These are phyloP conservation scores for Drosophila simulans DNA, from an alignment of 1,140 invertebrate species.

Conservation along the genomic window DNA sequence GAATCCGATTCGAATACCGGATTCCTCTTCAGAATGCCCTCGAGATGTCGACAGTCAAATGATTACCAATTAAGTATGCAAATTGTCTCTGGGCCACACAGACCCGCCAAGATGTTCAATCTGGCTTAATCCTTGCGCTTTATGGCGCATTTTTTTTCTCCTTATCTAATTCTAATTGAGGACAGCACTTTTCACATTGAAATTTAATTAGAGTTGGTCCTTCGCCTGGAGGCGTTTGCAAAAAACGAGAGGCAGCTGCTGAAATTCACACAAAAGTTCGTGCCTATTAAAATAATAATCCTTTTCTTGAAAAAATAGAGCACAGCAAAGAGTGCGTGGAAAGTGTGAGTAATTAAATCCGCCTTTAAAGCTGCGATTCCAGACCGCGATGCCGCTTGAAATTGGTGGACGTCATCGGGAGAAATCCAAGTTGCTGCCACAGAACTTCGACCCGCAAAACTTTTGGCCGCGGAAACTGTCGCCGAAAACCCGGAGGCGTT, in stretches of 20 bases:
- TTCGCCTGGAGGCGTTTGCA: slow-evolving; percentile 36
- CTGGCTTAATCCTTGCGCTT: slow-evolving; percentile 18
- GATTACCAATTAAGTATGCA: slow-evolving; percentile 64
- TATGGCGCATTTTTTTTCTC: slow-evolving; percentile 8
- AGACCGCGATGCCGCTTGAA: background rate
- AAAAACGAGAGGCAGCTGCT: slow-evolving; percentile 28
- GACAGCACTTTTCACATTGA: slow-evolving; percentile 58
- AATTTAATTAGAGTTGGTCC: slow-evolving; percentile 53
- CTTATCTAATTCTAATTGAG: slow-evolving; percentile 54
- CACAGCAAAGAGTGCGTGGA: background rate
- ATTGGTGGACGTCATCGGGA: slow-evolving; percentile 10
- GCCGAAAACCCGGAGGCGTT: slow-evolving; percentile 10
- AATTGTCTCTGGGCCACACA: slow-evolving; percentile 38
- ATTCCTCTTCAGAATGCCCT: slow-evolving; percentile 36
- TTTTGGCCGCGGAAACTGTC: slow-evolving; percentile 43
- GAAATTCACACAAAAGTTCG: slow-evolving; percentile 46
- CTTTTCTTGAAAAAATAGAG: slow-evolving; percentile 31
- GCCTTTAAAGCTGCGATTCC: slow-evolving; percentile 20
- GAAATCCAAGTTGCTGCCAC: slow-evolving; percentile 33
- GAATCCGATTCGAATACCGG: slow-evolving; percentile 21
- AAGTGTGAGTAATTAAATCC: slow-evolving; percentile 39
- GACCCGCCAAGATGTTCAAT: slow-evolving; percentile 22
- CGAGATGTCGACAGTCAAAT: slow-evolving; percentile 54
- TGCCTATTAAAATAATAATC: slow-evolving; percentile 43
- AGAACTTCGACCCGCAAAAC: slow-evolving; percentile 27